These are phyloP conservation scores for Coluber constrictor DNA, from an alignment of 2,797 vertebrate species.

Conservation along the genomic window DNA sequence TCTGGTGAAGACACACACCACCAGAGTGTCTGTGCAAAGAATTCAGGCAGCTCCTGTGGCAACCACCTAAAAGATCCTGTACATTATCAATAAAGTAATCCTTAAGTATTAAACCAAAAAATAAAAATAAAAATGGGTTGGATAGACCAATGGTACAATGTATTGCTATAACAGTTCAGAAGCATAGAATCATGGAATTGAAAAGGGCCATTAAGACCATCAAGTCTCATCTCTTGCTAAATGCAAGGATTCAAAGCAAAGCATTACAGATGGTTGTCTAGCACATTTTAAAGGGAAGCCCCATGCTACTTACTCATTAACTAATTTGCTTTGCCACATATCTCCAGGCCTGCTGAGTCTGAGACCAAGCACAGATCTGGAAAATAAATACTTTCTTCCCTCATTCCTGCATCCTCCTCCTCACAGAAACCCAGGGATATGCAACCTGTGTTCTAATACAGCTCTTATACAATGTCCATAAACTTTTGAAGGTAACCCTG, in stretches of 20 bases:
- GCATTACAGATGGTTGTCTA: background rate
- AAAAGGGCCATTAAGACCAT: background rate
- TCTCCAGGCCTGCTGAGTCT: background rate
- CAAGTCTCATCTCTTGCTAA: background rate
- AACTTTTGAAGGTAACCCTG: background rate
- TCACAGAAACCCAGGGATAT: background rate
- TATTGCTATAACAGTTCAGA: background rate
- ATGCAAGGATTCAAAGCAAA: background rate
- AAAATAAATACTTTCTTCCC: background rate
- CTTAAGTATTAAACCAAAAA: background rate
- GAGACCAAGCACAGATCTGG: background rate
- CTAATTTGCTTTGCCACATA: background rate
- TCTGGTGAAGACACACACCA: constrained; percentile 81
- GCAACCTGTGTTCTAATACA: background rate
- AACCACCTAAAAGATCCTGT: constrained; percentile 75
- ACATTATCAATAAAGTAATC: constrained; percentile 74
- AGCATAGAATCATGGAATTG: background rate
- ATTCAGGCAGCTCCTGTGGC: constrained; percentile 79
- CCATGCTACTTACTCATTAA: background rate
- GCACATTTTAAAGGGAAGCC: background rate
- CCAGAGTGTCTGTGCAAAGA: constrained; percentile 88
- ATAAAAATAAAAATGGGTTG: too few relatives aligned
- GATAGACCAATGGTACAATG: background rate
- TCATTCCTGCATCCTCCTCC: background rate
- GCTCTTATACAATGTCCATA: background rate